These are phyloP conservation scores for Nymphalis c-album DNA, from an alignment of 2,888 invertebrate genomes.

Conservation along the genomic window DNA sequence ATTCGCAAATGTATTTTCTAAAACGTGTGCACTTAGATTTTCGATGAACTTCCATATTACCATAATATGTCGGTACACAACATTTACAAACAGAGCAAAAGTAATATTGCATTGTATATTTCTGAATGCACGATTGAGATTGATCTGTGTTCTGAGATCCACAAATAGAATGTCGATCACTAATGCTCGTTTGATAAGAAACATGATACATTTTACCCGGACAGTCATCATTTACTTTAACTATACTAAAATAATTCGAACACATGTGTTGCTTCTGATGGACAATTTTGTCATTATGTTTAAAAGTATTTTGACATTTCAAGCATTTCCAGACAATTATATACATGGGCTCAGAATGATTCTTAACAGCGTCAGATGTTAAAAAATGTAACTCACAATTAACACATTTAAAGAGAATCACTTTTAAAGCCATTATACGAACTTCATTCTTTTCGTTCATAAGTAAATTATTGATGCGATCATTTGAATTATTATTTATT, in stretches of 20 bases:
- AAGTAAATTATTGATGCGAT: not conserved
- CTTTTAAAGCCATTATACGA: conserved; percentile 40
- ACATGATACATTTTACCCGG: conserved; percentile 55
- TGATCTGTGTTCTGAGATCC: too few relatives aligned
- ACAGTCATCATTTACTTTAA: conserved; percentile 45
- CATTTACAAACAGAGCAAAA: conserved; percentile 60
- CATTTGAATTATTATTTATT: conserved; percentile 11
- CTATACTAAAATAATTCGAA: conserved; percentile 48
- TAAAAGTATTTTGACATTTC: conserved; percentile 54
- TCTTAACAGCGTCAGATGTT: conserved; percentile 49
- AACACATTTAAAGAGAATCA: conserved; percentile 57
- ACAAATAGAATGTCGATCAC: not conserved
- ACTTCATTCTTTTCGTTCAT: conserved; percentile 1
- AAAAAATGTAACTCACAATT: conserved; percentile 63
- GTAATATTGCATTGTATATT: conserved; percentile 22
- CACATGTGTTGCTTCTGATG: conserved; percentile 59
- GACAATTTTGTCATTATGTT: conserved; percentile 52
- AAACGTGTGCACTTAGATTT: conserved; percentile 49
- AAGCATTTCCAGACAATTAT: conserved; percentile 59
- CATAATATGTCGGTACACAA: conserved; percentile 45
- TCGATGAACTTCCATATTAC: conserved; percentile 46
- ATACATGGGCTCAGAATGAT: conserved; percentile 55
- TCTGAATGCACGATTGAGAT: not conserved
- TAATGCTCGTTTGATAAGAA: conserved; percentile 40
- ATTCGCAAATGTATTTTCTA: conserved; percentile 48